Conservation (phyloP, 2,797 vertebrate species). For the Garrulus glandarius region DNA sequence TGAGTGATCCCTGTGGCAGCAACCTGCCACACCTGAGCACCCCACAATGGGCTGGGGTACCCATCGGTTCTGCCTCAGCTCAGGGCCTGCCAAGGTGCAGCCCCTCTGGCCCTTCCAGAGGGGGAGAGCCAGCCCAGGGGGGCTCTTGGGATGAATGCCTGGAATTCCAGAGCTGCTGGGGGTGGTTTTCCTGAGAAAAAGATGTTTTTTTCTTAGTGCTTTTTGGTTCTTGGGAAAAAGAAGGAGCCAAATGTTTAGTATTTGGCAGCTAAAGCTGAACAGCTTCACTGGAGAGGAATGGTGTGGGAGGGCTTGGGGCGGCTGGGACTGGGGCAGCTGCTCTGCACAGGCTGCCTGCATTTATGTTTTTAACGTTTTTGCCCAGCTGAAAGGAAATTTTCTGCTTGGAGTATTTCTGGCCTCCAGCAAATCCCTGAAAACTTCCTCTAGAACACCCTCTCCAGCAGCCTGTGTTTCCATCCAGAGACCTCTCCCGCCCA, state of each 20-base stretch:
- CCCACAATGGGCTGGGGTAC: accelerated
- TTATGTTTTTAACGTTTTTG: background rate
- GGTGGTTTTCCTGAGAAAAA: background rate
- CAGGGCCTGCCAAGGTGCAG: accelerated
- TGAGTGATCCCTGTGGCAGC: background rate
- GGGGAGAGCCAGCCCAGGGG: accelerated
- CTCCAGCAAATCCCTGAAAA: background rate
- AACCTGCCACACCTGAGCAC: background rate
- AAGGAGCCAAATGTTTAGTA: slow-evolving; percentile 27
- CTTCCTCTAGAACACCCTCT: background rate
- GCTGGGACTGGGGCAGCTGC: background rate
- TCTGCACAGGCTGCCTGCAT: background rate
- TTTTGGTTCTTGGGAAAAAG: background rate
- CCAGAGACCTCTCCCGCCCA: accelerated
- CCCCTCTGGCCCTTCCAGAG: background rate
- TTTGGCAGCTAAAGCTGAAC: slow-evolving; percentile 42
- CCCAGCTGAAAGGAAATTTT: background rate
- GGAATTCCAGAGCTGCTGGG: background rate
- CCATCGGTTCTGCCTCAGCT: background rate
- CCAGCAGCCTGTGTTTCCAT: background rate
- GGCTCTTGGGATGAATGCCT: accelerated
- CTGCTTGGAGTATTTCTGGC: background rate
- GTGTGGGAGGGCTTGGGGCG: slow-evolving; percentile 41
- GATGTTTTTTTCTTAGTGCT: background rate
- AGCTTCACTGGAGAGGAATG: slow-evolving; percentile 59